Evolutionary conservation across 2,888 invertebrate genomes (phyloP).

Genomic region (Hydrotaea diabolus): DNA sequence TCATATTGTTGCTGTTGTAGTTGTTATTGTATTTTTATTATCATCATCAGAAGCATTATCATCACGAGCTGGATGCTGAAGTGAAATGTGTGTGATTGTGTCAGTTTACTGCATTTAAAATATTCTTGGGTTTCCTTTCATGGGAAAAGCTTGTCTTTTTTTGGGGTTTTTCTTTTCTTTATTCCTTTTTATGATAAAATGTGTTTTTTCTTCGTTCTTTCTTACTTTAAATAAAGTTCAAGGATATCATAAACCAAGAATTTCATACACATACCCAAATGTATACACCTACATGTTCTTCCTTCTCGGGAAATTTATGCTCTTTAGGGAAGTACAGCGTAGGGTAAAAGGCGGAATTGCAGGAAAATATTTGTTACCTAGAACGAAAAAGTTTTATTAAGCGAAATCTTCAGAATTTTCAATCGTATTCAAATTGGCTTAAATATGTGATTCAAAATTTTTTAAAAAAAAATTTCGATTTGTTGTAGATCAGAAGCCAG

Average conservation of each 20-base stretch:
- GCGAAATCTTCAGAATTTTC: no score
- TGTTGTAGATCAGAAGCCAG: no score
- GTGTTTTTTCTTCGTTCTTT: slow-evolving; percentile 19
- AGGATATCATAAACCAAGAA: slow-evolving; percentile 46
- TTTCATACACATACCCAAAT: slow-evolving; percentile 9
- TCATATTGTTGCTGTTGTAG: slow-evolving; percentile 33
- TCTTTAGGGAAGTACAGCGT: neutral
- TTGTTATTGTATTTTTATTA: neutral
- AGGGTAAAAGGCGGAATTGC: no score
- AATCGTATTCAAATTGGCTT: no score
- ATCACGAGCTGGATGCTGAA: neutral
- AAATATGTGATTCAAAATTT: no score
- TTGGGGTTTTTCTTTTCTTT: neutral
- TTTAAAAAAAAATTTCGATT: no score
- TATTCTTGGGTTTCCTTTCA: slow-evolving; percentile 47
- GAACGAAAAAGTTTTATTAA: no score
- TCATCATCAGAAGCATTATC: neutral
- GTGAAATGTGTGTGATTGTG: slow-evolving; percentile 22
- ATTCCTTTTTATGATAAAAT: slow-evolving; percentile 40
- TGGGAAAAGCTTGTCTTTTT: neutral
- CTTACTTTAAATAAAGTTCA: slow-evolving; percentile 61
- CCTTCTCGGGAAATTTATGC: neutral
- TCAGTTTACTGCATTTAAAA: slow-evolving; percentile 47
- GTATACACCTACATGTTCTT: neutral
- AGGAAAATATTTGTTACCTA: no score